Evolutionary conservation across 2,797 vertebrate species (phyloP).

Genomic region (Tachyglossus aculeatus): DNA sequence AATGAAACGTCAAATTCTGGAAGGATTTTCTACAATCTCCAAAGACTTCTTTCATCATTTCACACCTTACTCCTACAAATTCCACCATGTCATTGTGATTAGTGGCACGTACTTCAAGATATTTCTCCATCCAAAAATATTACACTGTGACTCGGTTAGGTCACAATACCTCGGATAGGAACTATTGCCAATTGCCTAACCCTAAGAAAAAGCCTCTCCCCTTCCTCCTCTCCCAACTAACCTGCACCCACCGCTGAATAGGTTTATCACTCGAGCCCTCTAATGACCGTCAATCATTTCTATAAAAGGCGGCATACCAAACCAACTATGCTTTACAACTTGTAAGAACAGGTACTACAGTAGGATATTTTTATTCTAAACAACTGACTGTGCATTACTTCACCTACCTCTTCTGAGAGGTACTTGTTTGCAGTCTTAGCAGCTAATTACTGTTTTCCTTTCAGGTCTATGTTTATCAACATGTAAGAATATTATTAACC

Average conservation of each 20-base stretch:
- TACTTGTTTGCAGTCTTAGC: background rate
- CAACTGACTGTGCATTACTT: background rate
- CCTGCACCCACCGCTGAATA: no score
- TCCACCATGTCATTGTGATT: background rate
- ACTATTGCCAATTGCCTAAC: no score
- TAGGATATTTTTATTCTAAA: background rate
- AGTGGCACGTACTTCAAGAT: background rate
- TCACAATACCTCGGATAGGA: no score
- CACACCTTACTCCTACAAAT: background rate
- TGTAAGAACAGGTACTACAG: background rate
- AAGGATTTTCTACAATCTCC: constrained; percentile 21
- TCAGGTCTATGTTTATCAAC: constrained; percentile 22
- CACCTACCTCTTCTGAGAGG: fast-evolving
- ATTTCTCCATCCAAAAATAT: no score
- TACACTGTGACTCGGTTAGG: no score
- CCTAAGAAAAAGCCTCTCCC: fast-evolving
- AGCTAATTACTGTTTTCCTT: constrained; percentile 35
- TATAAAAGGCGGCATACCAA: background rate
- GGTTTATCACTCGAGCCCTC: no score
- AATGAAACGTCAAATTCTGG: constrained; percentile 32
- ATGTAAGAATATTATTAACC: background rate
- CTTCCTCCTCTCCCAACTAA: no score
- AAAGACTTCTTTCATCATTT: constrained; percentile 22
- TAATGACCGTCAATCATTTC: no score
- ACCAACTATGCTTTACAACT: background rate